These are phyloP conservation scores for Euproctis similis DNA, from an alignment of 2,888 invertebrate genomes.

Conservation along the genomic window DNA sequence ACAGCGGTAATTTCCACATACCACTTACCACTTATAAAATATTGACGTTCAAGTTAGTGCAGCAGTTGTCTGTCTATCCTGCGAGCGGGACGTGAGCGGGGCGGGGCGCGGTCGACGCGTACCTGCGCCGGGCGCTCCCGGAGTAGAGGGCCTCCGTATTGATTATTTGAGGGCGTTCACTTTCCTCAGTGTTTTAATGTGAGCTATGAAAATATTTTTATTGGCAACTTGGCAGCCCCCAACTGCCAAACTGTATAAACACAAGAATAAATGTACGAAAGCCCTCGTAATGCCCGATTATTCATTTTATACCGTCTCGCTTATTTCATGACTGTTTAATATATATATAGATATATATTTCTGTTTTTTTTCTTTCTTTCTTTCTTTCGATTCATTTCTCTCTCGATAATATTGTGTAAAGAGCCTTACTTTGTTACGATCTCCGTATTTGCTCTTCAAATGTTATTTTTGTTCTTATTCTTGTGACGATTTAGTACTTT, in stretches of 20 bases:
- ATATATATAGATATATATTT: slow-evolving; percentile 2
- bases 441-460: slow-evolving; percentile 18
- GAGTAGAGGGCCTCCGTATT: slow-evolving; percentile 38
- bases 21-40: no score
- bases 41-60: slow-evolving; percentile 25
- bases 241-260: slow-evolving; percentile 46
- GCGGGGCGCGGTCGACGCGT: slow-evolving; percentile 37
- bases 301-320: slow-evolving; percentile 37
- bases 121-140: slow-evolving; percentile 58
- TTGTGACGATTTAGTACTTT: slow-evolving; percentile 9
- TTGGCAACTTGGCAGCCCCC: slow-evolving; percentile 54
- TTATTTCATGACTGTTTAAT: slow-evolving; percentile 31
- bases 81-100: slow-evolving; percentile 32
- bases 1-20: slow-evolving; percentile 13
- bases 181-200: slow-evolving; percentile 74
- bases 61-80: slow-evolving; percentile 40
- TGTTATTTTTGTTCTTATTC: slow-evolving; percentile 20
- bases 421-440: slow-evolving; percentile 21
- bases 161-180: slow-evolving; percentile 59
- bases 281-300: slow-evolving; percentile 44
- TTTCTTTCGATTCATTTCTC: slow-evolving; percentile 14
- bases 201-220: slow-evolving; percentile 70
- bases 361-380: slow-evolving; percentile 25
- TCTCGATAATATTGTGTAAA: slow-evolving; percentile 21
- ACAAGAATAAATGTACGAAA: slow-evolving; percentile 45